phyloP scores from a whole-genome alignment of 2,113 vertebrate genomes.

The Ptyas mucosa region DNA sequence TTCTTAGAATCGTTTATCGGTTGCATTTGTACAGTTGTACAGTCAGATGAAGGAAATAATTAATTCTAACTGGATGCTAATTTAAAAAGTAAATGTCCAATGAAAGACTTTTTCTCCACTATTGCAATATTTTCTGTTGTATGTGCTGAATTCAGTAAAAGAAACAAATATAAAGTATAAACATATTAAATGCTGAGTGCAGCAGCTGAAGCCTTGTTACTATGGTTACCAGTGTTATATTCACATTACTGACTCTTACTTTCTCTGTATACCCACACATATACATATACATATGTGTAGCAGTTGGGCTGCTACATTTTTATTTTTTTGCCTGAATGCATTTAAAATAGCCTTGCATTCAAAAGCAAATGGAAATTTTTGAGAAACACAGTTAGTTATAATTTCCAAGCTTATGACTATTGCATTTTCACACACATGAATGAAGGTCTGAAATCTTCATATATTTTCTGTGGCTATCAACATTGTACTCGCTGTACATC shows the following conservation, averaged over 20 bases:
- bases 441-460: background rate
- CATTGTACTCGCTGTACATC: background rate
- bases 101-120: background rate
- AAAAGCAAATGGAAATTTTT: background rate
- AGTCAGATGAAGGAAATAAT: background rate
- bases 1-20: background rate
- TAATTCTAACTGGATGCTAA: background rate
- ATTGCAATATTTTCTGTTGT: slow-evolving; percentile 1
- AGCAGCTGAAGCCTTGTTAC: slow-evolving; percentile 43
- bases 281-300: background rate
- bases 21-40: background rate
- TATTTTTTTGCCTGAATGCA: background rate
- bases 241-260: slow-evolving; percentile 28
- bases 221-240: slow-evolving; percentile 47
- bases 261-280: background rate
- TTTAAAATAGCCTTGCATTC: background rate
- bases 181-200: slow-evolving; percentile 32
- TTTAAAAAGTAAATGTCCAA: background rate
- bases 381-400: background rate
- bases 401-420: background rate
- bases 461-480: background rate
- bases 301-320: background rate
- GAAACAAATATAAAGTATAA: slow-evolving; percentile 21
- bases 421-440: background rate
- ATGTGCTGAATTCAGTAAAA: background rate